These are phyloP conservation scores for Eurytoma californica DNA, from an alignment of 2,888 invertebrate species.

Conservation along the genomic window DNA sequence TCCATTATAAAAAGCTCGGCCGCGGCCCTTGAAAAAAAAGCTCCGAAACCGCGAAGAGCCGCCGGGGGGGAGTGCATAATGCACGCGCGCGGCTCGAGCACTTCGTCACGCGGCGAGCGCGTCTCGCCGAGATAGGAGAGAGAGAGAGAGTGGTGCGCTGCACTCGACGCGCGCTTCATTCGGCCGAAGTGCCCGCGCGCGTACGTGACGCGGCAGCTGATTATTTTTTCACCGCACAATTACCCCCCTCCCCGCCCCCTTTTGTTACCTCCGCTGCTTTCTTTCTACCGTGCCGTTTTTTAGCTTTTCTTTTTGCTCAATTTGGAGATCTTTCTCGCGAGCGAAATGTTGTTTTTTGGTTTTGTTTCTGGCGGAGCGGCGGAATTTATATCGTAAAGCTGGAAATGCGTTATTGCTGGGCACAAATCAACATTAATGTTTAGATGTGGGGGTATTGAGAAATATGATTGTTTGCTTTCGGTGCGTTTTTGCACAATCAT, in stretches of 20 bases:
- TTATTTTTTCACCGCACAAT: slow-evolving; percentile 71
- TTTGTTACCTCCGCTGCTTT: neutral
- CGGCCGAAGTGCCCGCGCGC: neutral
- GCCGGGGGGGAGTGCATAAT: neutral
- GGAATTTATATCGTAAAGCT: too few relatives aligned
- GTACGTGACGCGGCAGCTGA: slow-evolving; percentile 66
- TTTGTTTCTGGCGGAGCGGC: too few relatives aligned
- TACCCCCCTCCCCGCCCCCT: slow-evolving; percentile 60
- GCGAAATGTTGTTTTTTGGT: too few relatives aligned
- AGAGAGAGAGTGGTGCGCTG: neutral
- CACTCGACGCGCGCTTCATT: slow-evolving; percentile 21
- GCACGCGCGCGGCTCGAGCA: neutral
- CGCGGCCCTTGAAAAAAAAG: neutral
- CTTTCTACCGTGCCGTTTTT: too few relatives aligned
- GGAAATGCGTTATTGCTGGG: too few relatives aligned
- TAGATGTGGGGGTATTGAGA: too few relatives aligned
- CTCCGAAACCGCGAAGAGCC: neutral
- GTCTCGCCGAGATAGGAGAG: slow-evolving; percentile 16
- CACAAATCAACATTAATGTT: too few relatives aligned
- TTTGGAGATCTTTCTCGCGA: too few relatives aligned
- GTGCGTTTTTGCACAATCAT: too few relatives aligned
- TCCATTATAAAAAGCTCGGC: neutral
- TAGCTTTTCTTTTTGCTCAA: too few relatives aligned
- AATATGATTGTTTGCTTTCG: too few relatives aligned
- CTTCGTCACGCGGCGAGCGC: slow-evolving; percentile 21